Conservation (phyloP, 2,888 invertebrate species). For the Brachylomia viminalis region DNA sequence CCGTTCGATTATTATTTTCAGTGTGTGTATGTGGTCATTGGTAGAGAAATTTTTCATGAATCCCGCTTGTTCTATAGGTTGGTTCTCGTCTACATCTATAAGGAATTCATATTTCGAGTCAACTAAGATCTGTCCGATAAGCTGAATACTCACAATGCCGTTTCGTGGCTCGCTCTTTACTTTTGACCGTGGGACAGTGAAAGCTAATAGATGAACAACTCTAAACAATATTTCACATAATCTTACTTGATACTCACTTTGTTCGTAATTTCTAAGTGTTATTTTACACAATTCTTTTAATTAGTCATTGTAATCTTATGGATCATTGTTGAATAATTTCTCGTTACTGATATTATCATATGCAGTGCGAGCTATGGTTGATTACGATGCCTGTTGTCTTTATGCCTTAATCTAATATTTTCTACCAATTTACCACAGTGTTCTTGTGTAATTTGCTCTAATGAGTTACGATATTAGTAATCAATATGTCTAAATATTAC, state of each 20-base stretch:
- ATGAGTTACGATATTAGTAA: conserved; percentile 19
- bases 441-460: conserved; percentile 37
- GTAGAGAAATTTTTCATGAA: too few relatives aligned
- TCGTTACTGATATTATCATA: conserved; percentile 34
- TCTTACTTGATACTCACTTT: conserved; percentile 74
- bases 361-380: conserved; percentile 18
- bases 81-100: too few relatives aligned
- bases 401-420: conserved; percentile 31
- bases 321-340: conserved; percentile 52
- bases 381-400: conserved; percentile 13
- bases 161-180: conserved; percentile 56
- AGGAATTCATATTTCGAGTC: conserved; percentile 46
- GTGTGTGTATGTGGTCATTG: too few relatives aligned
- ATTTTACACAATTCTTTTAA: conserved; percentile 63
- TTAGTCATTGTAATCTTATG: conserved; percentile 61
- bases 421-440: conserved; percentile 23
- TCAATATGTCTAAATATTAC: conserved; percentile 22
- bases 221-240: conserved; percentile 82
- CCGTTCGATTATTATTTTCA: too few relatives aligned
- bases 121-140: conserved; percentile 64
- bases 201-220: conserved; percentile 78
- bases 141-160: conserved; percentile 65
- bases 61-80: too few relatives aligned
- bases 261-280: conserved; percentile 66
- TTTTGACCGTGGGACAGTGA: conserved; percentile 82